Evolutionary conservation across 2,888 invertebrate species (phyloP), one percentile per base, ranked within the genome.

Genomic region (Podotricha telesiphe): DNA sequence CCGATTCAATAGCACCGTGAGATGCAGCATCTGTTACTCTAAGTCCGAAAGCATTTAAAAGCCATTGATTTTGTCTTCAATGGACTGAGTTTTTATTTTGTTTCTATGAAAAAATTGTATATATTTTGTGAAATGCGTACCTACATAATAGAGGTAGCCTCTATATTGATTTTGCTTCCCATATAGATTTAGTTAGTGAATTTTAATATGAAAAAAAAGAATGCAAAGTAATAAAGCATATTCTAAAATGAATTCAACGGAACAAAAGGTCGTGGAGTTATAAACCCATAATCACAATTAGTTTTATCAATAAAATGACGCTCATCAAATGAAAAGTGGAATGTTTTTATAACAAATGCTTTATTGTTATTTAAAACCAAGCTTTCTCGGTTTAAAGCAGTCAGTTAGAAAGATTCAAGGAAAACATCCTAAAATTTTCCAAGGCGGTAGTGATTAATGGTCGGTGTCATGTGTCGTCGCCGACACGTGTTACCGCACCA

Each of bases 11-110:
- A 61, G 61, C 37, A 47, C 69, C 65, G 61, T 69, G 69, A 65
- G 69, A 69, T 55, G 68, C 68, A 58, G 64, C 68, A 68, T 59
- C 64, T 68, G 68, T 56, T 63, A 47, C 63, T 48, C 58, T 50
- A 40, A 58, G 19, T 64, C 47, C 50, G 58, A 51, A 58, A 51
- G 42, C 64, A 64, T 64, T 68, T 64, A 50, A 51, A 68, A 68
- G 68, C 64, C 64, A 56, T 68, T 50, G 68, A 63, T 68, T 68
- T 68, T 64, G 15, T 58, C 58, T 55, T 50, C 55, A 58, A 63
- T 58, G 40, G 28, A 50, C 37, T 2, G 47, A 22, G 55, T 64
- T 40, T 37, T 64, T 64, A 51, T 64, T 68, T 20, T 64, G 22
- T 64, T 53, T 45, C 17, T 42, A 51, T 64, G 50, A 53, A 37